phyloP scores from a whole-genome alignment of 2,113 vertebrate species.

The Menidia beryllina region DNA sequence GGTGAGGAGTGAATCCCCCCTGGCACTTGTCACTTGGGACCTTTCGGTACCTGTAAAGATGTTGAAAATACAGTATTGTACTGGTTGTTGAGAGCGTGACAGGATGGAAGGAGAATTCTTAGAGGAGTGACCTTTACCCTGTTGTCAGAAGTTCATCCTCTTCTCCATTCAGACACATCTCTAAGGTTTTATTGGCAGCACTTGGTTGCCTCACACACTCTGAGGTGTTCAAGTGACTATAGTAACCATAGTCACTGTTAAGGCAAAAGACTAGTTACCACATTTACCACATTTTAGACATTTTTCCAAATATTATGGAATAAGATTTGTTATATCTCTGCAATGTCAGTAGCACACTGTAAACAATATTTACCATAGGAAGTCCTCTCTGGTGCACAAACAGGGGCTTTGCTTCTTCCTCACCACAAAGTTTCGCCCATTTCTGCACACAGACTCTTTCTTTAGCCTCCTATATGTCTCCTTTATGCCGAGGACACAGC shows the following conservation, averaged over 20 bases:
- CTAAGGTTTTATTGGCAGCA: conserved; percentile 66
- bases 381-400: conserved; percentile 75
- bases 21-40: conserved; percentile 81
- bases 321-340: not conserved
- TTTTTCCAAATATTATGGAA: not conserved
- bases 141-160: conserved; percentile 78
- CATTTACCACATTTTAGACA: not conserved
- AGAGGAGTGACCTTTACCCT: conserved; percentile 61
- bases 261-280: not conserved
- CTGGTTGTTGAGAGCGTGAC: not conserved
- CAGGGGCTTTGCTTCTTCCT: conserved; percentile 74
- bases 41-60: conserved; percentile 80
- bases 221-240: conserved; percentile 76
- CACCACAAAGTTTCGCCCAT: conserved; percentile 73
- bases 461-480: conserved; percentile 78
- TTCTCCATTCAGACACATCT: conserved; percentile 77
- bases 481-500: conserved; percentile 79
- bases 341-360: not conserved
- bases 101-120: not conserved
- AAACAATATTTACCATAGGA: conserved; percentile 69
- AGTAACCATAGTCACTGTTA: conserved; percentile 83
- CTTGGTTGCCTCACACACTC: conserved; percentile 77
- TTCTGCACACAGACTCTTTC: conserved; percentile 80
- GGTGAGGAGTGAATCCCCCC: conserved; percentile 78
- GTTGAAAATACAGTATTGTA: not conserved